These are phyloP conservation scores for Archocentrus centrarchus DNA, from an alignment of 2,113 vertebrate species.

Conservation along the genomic window DNA sequence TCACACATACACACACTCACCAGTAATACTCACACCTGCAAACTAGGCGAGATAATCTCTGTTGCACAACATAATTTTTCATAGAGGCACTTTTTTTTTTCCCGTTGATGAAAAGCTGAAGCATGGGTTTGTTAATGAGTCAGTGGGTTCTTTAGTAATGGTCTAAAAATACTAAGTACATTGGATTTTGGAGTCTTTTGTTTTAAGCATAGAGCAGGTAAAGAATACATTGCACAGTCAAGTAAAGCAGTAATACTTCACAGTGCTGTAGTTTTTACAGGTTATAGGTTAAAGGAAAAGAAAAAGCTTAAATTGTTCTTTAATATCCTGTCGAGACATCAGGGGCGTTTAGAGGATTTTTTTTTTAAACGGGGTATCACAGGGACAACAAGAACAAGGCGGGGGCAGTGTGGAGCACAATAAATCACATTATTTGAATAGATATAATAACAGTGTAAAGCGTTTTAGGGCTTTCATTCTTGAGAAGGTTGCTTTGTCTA, in stretches of 20 bases:
- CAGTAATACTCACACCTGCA: too few relatives aligned
- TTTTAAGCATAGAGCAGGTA: neutral
- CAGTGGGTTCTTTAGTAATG: neutral
- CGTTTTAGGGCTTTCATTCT: too few relatives aligned
- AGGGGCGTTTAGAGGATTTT: too few relatives aligned
- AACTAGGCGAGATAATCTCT: neutral
- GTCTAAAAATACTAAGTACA: neutral
- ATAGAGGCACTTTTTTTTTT: neutral
- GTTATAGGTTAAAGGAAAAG: neutral
- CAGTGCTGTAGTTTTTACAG: too few relatives aligned
- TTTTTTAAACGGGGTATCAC: too few relatives aligned
- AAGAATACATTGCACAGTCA: too few relatives aligned
- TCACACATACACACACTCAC: neutral
- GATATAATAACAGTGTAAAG: too few relatives aligned
- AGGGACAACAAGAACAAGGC: too few relatives aligned
- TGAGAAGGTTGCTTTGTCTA: neutral
- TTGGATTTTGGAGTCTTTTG: neutral
- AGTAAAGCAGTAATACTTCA: too few relatives aligned
- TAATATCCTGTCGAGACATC: neutral
- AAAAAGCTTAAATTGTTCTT: neutral
- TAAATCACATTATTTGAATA: too few relatives aligned
- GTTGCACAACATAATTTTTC: neutral
- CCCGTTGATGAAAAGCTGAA: neutral
- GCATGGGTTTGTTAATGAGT: neutral
- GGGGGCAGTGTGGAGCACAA: too few relatives aligned